Evolutionary conservation across 1,140 invertebrate genomes (phyloP), one percentile per base, ranked within the genome.

Genomic region (Anastrepha ludens): DNA sequence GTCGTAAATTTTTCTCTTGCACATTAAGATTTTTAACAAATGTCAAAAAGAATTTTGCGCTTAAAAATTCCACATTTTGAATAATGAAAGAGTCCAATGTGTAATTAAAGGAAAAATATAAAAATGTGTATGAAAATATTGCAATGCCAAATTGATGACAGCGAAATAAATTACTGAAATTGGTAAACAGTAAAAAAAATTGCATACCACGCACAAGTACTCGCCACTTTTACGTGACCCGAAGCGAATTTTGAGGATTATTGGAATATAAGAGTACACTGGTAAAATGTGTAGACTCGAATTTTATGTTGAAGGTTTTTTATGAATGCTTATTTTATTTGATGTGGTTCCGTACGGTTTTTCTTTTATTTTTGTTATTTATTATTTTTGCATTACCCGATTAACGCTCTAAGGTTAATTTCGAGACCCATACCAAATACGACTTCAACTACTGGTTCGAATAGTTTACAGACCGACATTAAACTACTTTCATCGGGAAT

Each of bases 171-270:
- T 81, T 55, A 81, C 41, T 47, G 39, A 47, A 74, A 13, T 81
- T 81, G 50, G n/a, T 55, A 55, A 81, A 20, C 6, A 50, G 29
- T 7, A 55, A 13, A n/a, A 74, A 55, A 55, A 20, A 8, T 74
- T 50, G 44, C 17, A 41, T 17, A 3, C 0, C 50, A 55, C n/a
- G 39, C 39, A 15, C 6, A 74, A 74, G 74, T 55, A 50, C 17
- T 78, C 74, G 47, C 0, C 74, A 55, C 15, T n/a, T n/a, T n/a
- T 81, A 81, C 74, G 74, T 81, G 74, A 81, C 8, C 39, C 44
- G 44, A 47, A 74, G 70, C 6, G 15, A 29, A 29, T 81, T 11
- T 29, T 58, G 2, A 50, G n/a, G 7, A 81, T 55, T 58, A 29
- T 29, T 29, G 0, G 29, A 29, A 29, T 29, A 29, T 29, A 29